Evolutionary conservation across 1,140 invertebrate genomes (phyloP), one percentile per base, ranked within the genome.

Genomic region (Drosophila trapezifrons): DNA sequence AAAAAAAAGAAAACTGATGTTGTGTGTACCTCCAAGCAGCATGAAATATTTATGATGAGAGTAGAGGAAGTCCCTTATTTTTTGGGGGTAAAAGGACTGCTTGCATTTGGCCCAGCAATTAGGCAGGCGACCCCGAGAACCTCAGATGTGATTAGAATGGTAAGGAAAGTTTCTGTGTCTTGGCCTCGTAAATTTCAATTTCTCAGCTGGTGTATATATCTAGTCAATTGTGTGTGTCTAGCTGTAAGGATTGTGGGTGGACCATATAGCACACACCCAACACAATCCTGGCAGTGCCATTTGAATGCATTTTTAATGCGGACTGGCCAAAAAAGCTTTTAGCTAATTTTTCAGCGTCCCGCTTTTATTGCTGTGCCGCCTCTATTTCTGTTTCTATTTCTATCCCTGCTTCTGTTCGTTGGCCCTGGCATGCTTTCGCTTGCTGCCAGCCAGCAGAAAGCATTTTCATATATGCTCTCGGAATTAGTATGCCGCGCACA

Each of bases 301-400:
- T 89, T 80, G 81, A 90, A 89, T 89, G 84, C 85, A 89, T 89
- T 85, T 89, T 89, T 89, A 89, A 89, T 89, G 77, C 47, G 57
- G 57, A 64, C 62, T 84, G 77, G 73, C 74, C 70, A 60, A 72
- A 89, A 89, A 89, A 89, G 84, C 84, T 89, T 89, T 89, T 89
- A 89, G 84, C 84, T 89, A 89, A 89, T 89, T 89, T 89, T 89
- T 78, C 64, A 64, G 49, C 65, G 38, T 46, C 52, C 58, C 51
- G 54, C 51, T 54, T 80, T 60, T 63, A 51, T 43, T 54, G 42
- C 65, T 47, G 29, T 20, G 22, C 52, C 38, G 37, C 51, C 37
- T 62, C 47, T 67, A 37, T 66, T 51, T 57, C 22, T 51, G 35
- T 58, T 45, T 17, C 46, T 49, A 32, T 32, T 32, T 22, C 51